A percentile compares a stretch with the other conserved stretches of the same genome.
Evolutionary conservation across 1,140 invertebrate genomes (phyloP).

Genomic region (Asobara japonica): DNA sequence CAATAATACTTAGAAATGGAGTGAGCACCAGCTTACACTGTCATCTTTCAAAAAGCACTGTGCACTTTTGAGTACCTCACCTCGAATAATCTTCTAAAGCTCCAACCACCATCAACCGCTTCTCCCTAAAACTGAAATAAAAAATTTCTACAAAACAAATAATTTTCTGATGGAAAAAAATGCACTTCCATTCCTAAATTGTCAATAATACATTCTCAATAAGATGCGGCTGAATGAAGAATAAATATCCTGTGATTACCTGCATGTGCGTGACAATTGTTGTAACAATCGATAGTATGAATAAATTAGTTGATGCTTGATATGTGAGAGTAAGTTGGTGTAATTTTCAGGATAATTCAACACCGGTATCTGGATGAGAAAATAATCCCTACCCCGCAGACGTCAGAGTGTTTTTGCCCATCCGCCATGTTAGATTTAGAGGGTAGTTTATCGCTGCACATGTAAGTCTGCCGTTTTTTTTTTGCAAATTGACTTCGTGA

Average conservation of each 20-base stretch:
- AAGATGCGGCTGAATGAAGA: not conserved
- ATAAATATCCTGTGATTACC: not conserved
- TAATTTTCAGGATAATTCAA: not conserved
- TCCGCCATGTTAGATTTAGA: not conserved
- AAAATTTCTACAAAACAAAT: not conserved
- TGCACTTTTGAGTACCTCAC: not conserved
- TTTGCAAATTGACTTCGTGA: too few species aligned
- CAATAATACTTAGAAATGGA: not conserved
- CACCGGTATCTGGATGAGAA: not conserved
- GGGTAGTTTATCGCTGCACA: not conserved
- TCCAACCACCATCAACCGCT: not conserved
- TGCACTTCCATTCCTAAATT: too few species aligned
- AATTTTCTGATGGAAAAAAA: not conserved
- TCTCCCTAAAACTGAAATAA: not conserved
- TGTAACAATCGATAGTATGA: not conserved
- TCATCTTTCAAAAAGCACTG: not conserved
- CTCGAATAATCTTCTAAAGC: not conserved
- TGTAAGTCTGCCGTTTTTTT: not conserved
- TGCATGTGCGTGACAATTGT: not conserved
- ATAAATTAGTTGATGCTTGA: not conserved
- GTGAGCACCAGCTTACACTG: not conserved
- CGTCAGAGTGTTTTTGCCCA: not conserved
- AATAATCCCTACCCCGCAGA: not conserved
- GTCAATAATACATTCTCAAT: too few species aligned
- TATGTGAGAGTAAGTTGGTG: not conserved